phyloP scores from a whole-genome alignment of 1,140 invertebrate species.

The Bombyx mori region DNA sequence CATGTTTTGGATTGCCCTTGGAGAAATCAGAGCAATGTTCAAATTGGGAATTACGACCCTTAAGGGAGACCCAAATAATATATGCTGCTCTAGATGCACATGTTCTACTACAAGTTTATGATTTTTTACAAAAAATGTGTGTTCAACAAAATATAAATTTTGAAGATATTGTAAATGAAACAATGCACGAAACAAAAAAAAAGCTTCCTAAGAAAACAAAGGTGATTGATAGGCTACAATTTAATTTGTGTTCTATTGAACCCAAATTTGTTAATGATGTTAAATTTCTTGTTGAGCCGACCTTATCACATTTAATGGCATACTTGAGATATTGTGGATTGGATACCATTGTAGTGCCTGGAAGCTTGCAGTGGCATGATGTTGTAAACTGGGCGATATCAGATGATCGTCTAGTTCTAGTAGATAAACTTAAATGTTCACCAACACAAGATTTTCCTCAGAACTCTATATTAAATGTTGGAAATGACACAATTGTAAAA shows the following conservation, averaged over 20 bases:
- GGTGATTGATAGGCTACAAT: constrained; percentile 27
- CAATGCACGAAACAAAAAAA: constrained; percentile 63
- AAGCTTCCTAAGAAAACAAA: constrained; percentile 61
- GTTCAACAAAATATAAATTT: constrained; percentile 72
- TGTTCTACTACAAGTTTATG: constrained; percentile 84
- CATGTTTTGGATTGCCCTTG: constrained; percentile 80
- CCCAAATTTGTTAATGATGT: constrained; percentile 31
- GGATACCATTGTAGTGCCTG: constrained; percentile 34
- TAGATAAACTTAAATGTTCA: constrained; percentile 43
- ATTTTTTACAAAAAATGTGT: constrained; percentile 71
- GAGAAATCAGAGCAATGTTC: constrained; percentile 90
- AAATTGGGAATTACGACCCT: constrained; percentile 87
- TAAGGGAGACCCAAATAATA: constrained; percentile 79
- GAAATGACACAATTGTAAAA: constrained; percentile 32
- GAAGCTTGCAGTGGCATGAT: constrained; percentile 52
- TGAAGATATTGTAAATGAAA: constrained; percentile 72
- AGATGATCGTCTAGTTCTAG: constrained; percentile 44
- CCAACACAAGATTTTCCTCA: constrained; percentile 43
- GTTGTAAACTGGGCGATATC: constrained; percentile 43
- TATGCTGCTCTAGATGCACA: constrained; percentile 89
- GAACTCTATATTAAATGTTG: constrained; percentile 46
- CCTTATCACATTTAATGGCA: constrained; percentile 33
- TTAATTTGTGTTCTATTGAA: constrained; percentile 19
- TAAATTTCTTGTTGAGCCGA: constrained; percentile 44
- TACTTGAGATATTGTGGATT: constrained; percentile 59